Percentiles rank a stretch among this genome's conserved stretches.
Evolutionary conservation across 2,797 vertebrate genomes (phyloP).

Genomic region (Coregonus sp.): DNA sequence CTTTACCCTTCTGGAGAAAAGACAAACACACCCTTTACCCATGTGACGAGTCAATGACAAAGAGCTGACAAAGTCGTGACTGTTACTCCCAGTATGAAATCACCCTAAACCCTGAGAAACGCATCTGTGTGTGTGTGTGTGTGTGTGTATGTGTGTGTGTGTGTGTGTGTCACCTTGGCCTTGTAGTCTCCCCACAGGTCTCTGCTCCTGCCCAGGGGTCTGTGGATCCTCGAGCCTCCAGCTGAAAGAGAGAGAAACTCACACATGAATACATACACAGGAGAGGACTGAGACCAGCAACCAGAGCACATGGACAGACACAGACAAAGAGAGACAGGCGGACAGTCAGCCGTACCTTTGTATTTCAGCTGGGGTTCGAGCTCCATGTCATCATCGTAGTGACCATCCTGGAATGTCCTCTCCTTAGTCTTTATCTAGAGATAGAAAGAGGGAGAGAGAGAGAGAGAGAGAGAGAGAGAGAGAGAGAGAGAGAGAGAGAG

Average conservation of each 20-base stretch:
- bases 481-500: no score
- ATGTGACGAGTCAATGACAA: no score
- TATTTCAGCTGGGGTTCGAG: slow-evolving; percentile 76
- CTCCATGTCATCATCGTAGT: slow-evolving; percentile 81
- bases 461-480: no score
- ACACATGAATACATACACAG: neutral
- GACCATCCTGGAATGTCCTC: slow-evolving; percentile 75
- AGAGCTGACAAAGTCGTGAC: no score
- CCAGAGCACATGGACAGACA: neutral
- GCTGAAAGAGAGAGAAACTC: slow-evolving; percentile 71
- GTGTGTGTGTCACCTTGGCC: slow-evolving; percentile 79
- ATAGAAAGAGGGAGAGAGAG: neutral
- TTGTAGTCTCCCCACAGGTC: slow-evolving; percentile 81
- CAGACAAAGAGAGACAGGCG: neutral
- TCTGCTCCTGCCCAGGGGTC: slow-evolving; percentile 73
- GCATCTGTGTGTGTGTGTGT: no score
- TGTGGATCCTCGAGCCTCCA: slow-evolving; percentile 93
- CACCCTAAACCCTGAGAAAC: no score
- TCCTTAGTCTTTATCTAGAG: slow-evolving; percentile 86
- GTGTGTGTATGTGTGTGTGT: neutral
- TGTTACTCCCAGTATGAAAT: no score
- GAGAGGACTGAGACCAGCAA: neutral
- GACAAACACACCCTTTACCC: neutral
- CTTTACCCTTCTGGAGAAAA: slow-evolving; percentile 87
- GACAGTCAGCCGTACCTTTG: slow-evolving; percentile 73